These are phyloP conservation scores for Montipora capricornis DNA, from an alignment of 64 coral and sea anemone genomes.

Conservation along the genomic window DNA sequence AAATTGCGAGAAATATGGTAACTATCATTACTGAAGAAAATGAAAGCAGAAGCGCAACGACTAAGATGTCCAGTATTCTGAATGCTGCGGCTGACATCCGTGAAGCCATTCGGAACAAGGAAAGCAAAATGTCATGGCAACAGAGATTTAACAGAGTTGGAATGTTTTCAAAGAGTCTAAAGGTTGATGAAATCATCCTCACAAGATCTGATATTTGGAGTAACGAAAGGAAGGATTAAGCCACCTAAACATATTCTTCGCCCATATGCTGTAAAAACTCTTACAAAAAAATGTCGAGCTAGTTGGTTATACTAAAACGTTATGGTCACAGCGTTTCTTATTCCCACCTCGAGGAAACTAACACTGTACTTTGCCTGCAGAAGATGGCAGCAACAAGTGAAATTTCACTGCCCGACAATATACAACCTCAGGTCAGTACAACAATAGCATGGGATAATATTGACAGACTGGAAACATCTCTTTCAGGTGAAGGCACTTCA, in stretches of 20 bases:
- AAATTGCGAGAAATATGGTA: conserved; percentile 1
- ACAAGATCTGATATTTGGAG: conserved; percentile 22
- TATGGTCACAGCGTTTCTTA: conserved; percentile 17
- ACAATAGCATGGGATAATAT: conserved; percentile 79
- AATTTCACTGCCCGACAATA: conserved; percentile 34
- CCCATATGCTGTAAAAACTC: conserved; percentile 48
- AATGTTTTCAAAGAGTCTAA: neutral
- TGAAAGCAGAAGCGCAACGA: neutral
- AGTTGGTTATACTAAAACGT: conserved; percentile 32
- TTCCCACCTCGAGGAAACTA: conserved; percentile 46
- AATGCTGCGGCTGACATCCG: conserved; percentile 1
- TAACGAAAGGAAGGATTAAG: conserved; percentile 21
- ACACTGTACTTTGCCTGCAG: conserved; percentile 22
- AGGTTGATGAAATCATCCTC: neutral
- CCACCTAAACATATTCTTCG: conserved; percentile 32
- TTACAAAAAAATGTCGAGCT: conserved; percentile 47
- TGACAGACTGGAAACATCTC: conserved; percentile 72
- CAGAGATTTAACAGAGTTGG: neutral
- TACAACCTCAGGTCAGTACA: conserved; percentile 52
- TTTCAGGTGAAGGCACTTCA: conserved; percentile 17
- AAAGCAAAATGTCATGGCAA: conserved; percentile 40
- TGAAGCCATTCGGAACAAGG: neutral
- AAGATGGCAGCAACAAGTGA: conserved; percentile 51
- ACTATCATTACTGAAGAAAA: conserved; percentile 8
- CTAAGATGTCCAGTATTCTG: neutral